Conservation (phyloP, 2,888 invertebrate genomes). For the Synanthedon tipuliformis region DNA sequence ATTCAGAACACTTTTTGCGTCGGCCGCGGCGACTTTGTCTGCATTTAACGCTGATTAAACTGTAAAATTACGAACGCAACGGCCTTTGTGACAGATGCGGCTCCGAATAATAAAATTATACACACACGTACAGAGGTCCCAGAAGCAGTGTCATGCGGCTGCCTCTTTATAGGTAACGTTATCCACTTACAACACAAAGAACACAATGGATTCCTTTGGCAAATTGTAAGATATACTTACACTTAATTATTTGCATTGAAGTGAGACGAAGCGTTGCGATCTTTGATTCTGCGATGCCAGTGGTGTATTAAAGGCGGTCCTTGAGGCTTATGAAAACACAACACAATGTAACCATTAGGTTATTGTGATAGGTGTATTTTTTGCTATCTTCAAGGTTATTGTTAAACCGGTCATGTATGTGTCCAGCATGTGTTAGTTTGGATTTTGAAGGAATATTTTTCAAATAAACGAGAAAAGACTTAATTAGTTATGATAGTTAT, state of each 20-base stretch:
- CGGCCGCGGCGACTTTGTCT: constrained; percentile 48
- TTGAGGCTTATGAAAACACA: constrained; percentile 64
- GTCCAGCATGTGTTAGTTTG: too few relatives aligned
- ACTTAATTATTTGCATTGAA: constrained; percentile 64
- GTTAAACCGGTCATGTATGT: too few relatives aligned
- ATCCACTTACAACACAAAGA: constrained; percentile 64
- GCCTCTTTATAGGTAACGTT: constrained; percentile 43
- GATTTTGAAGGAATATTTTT: too few relatives aligned
- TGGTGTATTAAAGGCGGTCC: constrained; percentile 42
- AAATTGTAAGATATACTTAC: constrained; percentile 63
- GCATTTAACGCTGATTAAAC: constrained; percentile 71
- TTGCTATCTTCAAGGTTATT: not conserved
- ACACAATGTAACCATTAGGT: constrained; percentile 26
- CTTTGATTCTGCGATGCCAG: constrained; percentile 22
- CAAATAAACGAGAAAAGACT: too few relatives aligned
- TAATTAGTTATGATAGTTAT: too few relatives aligned
- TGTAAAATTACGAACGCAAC: constrained; percentile 66
- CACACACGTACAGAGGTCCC: constrained; percentile 39
- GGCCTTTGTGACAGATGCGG: constrained; percentile 67
- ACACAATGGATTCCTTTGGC: constrained; percentile 60
- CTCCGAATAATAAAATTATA: constrained; percentile 64
- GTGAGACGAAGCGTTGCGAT: constrained; percentile 48
- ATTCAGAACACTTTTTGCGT: constrained; percentile 40
- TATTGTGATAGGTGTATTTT: not conserved
- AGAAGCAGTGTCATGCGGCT: constrained; percentile 52